Conservation (phyloP, 1,140 invertebrate species). For the Danaus melanippus region DNA sequence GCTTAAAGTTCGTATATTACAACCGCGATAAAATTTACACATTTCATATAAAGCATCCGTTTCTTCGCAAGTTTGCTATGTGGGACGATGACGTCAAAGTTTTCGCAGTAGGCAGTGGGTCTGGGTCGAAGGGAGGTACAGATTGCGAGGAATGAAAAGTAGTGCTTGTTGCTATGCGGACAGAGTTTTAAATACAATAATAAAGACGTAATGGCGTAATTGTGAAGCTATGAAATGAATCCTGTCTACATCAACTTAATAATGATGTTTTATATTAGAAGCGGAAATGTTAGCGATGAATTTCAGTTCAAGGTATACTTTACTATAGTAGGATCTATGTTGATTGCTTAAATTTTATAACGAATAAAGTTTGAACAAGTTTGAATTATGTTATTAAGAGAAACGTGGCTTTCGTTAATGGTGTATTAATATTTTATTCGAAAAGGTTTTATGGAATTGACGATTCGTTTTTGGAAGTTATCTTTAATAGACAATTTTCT, state of each 20-base stretch:
- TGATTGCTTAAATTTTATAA: conserved; percentile 10
- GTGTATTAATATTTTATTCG: too few relatives aligned
- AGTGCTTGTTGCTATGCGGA: conserved; percentile 18
- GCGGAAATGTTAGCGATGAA: conserved; percentile 9
- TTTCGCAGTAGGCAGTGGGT: conserved; percentile 53
- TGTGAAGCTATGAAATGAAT: conserved; percentile 28
- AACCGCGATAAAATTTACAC: too few relatives aligned
- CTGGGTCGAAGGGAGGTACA: conserved; percentile 39
- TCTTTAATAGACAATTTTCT: too few relatives aligned
- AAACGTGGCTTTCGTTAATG: too few relatives aligned
- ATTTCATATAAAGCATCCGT: conserved; percentile 6
- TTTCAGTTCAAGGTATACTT: conserved; percentile 6
- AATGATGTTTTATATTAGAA: conserved; percentile 8
- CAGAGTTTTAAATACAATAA: conserved; percentile 27
- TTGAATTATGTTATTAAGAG: too few relatives aligned
- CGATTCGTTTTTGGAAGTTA: too few relatives aligned
- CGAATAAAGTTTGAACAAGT: conserved; percentile 4
- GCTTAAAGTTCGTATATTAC: too few relatives aligned
- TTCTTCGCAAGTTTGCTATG: conserved; percentile 11
- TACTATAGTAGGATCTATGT: conserved; percentile 4
- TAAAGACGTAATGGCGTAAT: conserved; percentile 23
- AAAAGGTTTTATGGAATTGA: too few relatives aligned
- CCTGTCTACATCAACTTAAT: conserved; percentile 16
- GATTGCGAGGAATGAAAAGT: conserved; percentile 23
- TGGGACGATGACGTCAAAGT: conserved; percentile 53